A percentile compares a stretch with the other conserved stretches of the same genome.
phyloP scores from a whole-genome alignment of 2,888 invertebrate species.

The Parelbella ahira region DNA sequence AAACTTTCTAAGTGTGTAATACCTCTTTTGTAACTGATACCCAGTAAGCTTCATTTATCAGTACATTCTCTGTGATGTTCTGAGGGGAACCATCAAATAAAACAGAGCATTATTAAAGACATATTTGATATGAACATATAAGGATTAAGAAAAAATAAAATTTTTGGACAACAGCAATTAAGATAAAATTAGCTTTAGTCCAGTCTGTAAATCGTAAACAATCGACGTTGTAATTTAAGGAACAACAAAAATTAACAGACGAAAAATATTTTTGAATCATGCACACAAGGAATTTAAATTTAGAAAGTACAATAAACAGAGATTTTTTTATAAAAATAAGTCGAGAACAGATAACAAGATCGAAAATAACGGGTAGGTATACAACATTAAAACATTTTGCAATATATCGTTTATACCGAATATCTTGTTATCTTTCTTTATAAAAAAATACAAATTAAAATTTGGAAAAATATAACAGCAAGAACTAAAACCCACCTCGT shows the following conservation, averaged over 20 bases:
- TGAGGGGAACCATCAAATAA: slow-evolving; percentile 86
- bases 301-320: too few species aligned
- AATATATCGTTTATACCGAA: too few species aligned
- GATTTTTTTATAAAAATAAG: too few species aligned
- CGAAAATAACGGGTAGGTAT: too few species aligned
- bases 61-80: slow-evolving; percentile 97
- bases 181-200: slow-evolving; percentile 64
- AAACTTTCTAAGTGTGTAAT: slow-evolving; percentile 83
- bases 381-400: too few species aligned
- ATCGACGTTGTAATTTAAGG: slow-evolving; percentile 45
- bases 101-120: slow-evolving; percentile 72
- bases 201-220: slow-evolving; percentile 66
- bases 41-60: slow-evolving; percentile 97
- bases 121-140: slow-evolving; percentile 44
- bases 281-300: slow-evolving; percentile 54
- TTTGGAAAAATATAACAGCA: slow-evolving; percentile 24
- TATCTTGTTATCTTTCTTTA: slow-evolving; percentile 18
- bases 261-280: slow-evolving; percentile 52
- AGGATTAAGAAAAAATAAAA: too few species aligned
- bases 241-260: slow-evolving; percentile 48
- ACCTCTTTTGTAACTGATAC: slow-evolving; percentile 96
- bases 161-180: slow-evolving; percentile 36
- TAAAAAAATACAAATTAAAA: slow-evolving; percentile 14
- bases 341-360: slow-evolving; percentile 9
- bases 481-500: slow-evolving; percentile 84